Base-by-base conservation (phyloP, 2,113 vertebrate genomes). In the Probosciger aterrimus region DNA sequence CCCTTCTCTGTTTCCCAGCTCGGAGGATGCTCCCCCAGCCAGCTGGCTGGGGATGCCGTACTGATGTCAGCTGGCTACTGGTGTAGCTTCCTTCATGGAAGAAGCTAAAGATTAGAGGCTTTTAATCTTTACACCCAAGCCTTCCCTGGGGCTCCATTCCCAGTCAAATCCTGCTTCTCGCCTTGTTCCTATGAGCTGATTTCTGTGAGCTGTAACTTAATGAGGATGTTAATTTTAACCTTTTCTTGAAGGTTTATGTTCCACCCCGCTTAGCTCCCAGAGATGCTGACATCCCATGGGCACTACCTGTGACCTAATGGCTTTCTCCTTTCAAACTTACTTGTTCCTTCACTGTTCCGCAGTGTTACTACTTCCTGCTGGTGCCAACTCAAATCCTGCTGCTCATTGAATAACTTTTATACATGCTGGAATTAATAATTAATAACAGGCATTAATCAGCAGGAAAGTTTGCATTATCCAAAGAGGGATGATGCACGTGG, bases 171-270 rank as follows among this genome's bases (percentile, higher is more conserved):
- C 47, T 77, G 53, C 81, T 75, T 57, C 55, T 52, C 15, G 4
- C 41, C n/a, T 44, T 35, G 22, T 41, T 91, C 31, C 77, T 59
- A 0, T 35, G 62, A 81, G 69, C 69, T 68, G 90, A 55, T 78
- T 89, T 84, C 78, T 82, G 33, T 35, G 85, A 88, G 75, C 75
- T 85, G 85, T 75, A 78, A 73, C 70, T 90, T 92, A 85, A 96
- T 91, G 70, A 73, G 78, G 71, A 86, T 94, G 85, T 69, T 96
- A 94, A 96, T 94, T 95, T 93, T 82, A 90, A 93, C 95, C 78
- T 94, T 93, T 95, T 82, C 94, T 82, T 88, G 90, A 76, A 85
- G 74, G 47, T 64, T 91, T 79, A 24, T 43, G 27, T 78, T 91
- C 81, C 19, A 33, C 18, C 65, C 37, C 0, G 1, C 71, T 90